Conservation (phyloP, 2,113 vertebrate species). For the mouse (Mus musculus) region GRCm39 chr2:169153501-169154000, state of each 20-base stretch:
- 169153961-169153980: background rate
- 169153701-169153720: slow-evolving; percentile 69
- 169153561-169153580: slow-evolving; percentile 27
- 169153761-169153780: slow-evolving; percentile 75
- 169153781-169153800: slow-evolving; percentile 64
- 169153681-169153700: slow-evolving; percentile 62
- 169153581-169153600: background rate
- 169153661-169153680: slow-evolving; percentile 57
- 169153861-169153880: slow-evolving; percentile 68
- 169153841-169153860: slow-evolving; percentile 71
- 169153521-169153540: background rate
- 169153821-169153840: slow-evolving; percentile 48
- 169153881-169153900: slow-evolving; percentile 41
- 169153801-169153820: slow-evolving; percentile 72
- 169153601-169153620: slow-evolving; percentile 58
- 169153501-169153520: background rate
- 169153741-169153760: slow-evolving; percentile 73
- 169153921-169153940: slow-evolving; percentile 40
- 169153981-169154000: background rate
- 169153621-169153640: slow-evolving; percentile 49
- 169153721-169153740: slow-evolving; percentile 78
- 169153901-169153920: slow-evolving; percentile 42
- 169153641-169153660: slow-evolving; percentile 66
- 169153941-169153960: slow-evolving; percentile 44
- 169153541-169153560: slow-evolving; percentile 44